phyloP scores from a whole-genome alignment of 2,113 vertebrate genomes.

The Rana temporaria region DNA sequence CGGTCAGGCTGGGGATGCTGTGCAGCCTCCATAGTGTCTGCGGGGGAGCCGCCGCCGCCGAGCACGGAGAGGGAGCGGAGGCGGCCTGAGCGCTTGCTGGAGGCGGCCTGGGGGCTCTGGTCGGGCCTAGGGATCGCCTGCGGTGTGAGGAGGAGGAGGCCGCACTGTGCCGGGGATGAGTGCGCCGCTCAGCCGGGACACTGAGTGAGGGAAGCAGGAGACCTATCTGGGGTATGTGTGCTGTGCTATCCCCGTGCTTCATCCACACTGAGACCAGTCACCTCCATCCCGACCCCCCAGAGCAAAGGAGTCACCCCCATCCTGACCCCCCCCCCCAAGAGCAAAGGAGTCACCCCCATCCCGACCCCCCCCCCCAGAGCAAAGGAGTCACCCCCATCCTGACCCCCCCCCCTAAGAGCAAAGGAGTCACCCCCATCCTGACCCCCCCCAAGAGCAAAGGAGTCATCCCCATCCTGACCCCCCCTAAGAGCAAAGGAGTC shows the following conservation, averaged over 20 bases:
- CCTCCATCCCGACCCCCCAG: no score
- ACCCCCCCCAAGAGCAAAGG: no score
- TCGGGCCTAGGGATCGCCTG: background rate
- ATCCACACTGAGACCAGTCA: background rate
- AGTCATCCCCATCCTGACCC: no score
- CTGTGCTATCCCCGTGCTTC: background rate
- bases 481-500: no score
- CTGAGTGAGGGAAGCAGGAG: no score
- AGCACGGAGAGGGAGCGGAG: background rate
- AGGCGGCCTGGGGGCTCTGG: background rate
- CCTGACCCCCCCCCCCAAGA: no score
- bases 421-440: no score
- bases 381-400: no score
- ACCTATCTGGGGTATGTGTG: background rate
- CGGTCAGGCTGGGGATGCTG: slow-evolving; percentile 32
- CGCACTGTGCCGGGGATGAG: slow-evolving; percentile 2
- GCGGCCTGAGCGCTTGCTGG: background rate
- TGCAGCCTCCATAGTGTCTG: slow-evolving; percentile 33
- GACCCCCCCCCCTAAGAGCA: no score
- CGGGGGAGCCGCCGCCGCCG: background rate
- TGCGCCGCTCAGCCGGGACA: background rate
- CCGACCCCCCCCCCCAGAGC: no score
- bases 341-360: no score
- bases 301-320: no score
- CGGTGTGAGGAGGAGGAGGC: slow-evolving; percentile 17